Evolutionary conservation across 2,797 vertebrate species (phyloP), one percentile per base, ranked within the genome.

Genomic region (Gymnoscopelus microlampas): DNA sequence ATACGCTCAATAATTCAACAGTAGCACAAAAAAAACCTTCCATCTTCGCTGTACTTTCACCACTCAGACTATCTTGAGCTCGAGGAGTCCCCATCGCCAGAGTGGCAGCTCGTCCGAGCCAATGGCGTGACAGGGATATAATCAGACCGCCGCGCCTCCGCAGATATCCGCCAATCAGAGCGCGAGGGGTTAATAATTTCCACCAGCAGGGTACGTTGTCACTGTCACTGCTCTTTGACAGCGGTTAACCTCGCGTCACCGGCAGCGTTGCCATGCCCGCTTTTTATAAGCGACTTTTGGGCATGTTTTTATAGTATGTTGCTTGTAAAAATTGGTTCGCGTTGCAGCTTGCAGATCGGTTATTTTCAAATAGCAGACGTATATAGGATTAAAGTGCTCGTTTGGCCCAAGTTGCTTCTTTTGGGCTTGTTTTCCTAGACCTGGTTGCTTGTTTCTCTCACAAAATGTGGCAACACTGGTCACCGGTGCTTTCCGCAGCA

Each of bases 21-120:
- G 73, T 75, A 89, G 75, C 85, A 63, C 26, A 29, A 29, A 3
- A 29, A 29, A 84, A 84, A 80, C 80, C 91, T 90, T 94, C 91
- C 90, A 91, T 90, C 88, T 91, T 91, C 89, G 85, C 84, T 92
- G 26, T 29, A 94, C 93, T 94, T 93, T 92, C 91, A 84, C 91
- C 77, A 81, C 81, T 90, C 91, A 90, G 78, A 89, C 91, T 85
- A 93, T 60, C 90, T 81, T 87, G 77, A 74, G 80, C 76, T 11
- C 61, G 54, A 65, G 64, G 76, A 67, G 70, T 70, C 68, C 56
- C 23, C 23, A 0, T 4, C 26, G 26, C 26, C 1, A 0, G 85
- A 92, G 65, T 68, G 91, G 74, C 86, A 84, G n/a, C 12, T 19
- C 0, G 3, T 6, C 0, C 7, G 0, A 71, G 14, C 94, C 93